Base-by-base conservation (phyloP, 2,888 invertebrate genomes). In the Protophormia terraenovae region DNA sequence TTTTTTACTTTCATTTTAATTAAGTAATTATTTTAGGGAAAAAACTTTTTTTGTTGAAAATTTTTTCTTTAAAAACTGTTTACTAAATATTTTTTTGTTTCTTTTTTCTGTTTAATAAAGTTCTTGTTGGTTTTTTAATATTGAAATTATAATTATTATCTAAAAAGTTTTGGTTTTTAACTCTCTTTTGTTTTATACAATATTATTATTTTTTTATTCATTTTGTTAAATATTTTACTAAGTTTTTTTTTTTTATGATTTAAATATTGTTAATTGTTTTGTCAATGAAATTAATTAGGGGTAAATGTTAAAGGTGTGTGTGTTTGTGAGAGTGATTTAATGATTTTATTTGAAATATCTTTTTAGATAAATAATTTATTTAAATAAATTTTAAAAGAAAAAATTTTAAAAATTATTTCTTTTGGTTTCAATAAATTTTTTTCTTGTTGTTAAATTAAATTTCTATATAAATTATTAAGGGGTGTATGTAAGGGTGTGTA, bases 381-480 rank as follows among this genome's bases (percentile, higher is more conserved):
- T 60, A 38, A 60, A 35, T 35, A n/a, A 47, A 29, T 67, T n/a
- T n/a, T 50, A 55, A 79, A 35, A 66, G 64, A 45, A 58, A 66
- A 45, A 67, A 75, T 58, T 77, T 77, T 55, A 71, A 81, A 87
- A 86, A 88, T 87, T 22, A 86, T 73, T 82, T 84, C 60, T 81
- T 69, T 86, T 83, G 80, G 78, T 78, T 86, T 73, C n/a, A n/a
- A n/a, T n/a, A n/a, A n/a, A n/a, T n/a, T 64, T 82, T 86, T 84
- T 83, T 86, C 77, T 84, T 78, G 86, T 78, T 81, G 64, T 24
- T 29, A n/a, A n/a, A 38, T 69, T 76, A 86, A 87, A 83, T 87
- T 87, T 84, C 19, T 69, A 76, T 53, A 53, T 58, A 47, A 76
- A 58, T 82, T 67, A 12, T 87, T 88, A 84, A 87, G 55, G 41